A percentile compares a stretch with the other conserved stretches of the same genome.
Evolutionary conservation across 2,113 vertebrate genomes (phyloP).

Genomic region (Indri indri): DNA sequence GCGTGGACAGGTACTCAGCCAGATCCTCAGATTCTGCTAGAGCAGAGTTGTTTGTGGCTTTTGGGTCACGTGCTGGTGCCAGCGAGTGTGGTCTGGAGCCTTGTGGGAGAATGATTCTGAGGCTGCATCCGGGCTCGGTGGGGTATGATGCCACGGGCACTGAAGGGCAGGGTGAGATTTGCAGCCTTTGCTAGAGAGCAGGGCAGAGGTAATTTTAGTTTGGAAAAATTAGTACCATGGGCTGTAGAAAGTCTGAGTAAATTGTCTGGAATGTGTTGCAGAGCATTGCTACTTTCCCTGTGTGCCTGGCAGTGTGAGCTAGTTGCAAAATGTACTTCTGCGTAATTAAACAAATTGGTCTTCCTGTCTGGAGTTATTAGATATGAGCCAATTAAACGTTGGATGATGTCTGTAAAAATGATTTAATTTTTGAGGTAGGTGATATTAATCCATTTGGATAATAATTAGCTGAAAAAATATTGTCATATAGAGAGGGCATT

Average conservation of each 20-base stretch:
- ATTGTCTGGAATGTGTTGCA: not conserved
- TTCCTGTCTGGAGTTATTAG: not conserved
- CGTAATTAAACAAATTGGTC: constrained; percentile 28
- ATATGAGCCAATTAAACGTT: constrained; percentile 22
- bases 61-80: not conserved
- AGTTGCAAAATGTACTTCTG: constrained; percentile 10
- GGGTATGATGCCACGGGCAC: fast-evolving
- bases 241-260: not conserved
- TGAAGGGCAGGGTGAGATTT: not conserved
- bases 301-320: not conserved
- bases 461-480: constrained; percentile 7
- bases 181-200: not conserved
- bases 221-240: not conserved
- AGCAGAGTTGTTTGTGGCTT: not conserved
- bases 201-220: not conserved
- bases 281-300: not conserved
- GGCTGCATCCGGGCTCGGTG: fast-evolving
- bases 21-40: not conserved
- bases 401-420: not conserved
- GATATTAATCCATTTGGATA: not conserved
- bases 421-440: constrained; percentile 31
- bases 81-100: fast-evolving
- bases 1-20: not conserved
- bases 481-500: not conserved
- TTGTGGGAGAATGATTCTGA: not conserved